Base-by-base conservation (phyloP, 2,113 vertebrate species). In the Erythrolamprus reginae region DNA sequence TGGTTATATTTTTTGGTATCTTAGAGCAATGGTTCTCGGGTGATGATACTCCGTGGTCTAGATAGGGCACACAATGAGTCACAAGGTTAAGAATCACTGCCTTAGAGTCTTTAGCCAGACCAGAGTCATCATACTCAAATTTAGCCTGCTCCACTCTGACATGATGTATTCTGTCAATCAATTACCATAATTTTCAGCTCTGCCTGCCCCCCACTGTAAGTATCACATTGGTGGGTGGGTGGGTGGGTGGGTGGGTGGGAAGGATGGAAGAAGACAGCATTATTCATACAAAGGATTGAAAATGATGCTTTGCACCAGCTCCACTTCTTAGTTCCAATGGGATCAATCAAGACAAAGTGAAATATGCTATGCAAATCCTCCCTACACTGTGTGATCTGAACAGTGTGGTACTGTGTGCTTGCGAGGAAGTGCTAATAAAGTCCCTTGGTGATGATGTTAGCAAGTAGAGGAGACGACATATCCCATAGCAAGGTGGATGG, bases 301-400 rank as follows among this genome's bases (percentile, higher is more conserved):
- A 84, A 70, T 26, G 9, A 84, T 26, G 21, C 45, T 82, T 82
- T 45, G 53, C 85, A 52, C 10, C 47, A 8, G 65, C 47, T 38
- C 4, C 24, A 33, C 24, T 56, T 23, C 3, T 38, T 47, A 61
- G 89, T 89, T 90, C 89, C 89, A 86, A 28, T 50, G 89, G 89
- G 92, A 92, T 92, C 89, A 86, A 89, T 89, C 87, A 89, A 82
- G 87, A 24, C 61, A 86, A 88, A 51, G 53, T 52, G 92, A 89
- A 86, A 89, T 56, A 28, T 82, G 87, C 92, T 52, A 77, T 89
- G 92, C 87, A 82, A 90, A 89, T 82, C 82, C 65, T 82, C 87
- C 91, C 82, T 82, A 86, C 83, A 26, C 0, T 13, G 82, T 85
- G 86, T 1, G 1, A 3, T 28, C 70, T 91, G 77, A 91, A n/a